A percentile compares a stretch with the other conserved stretches of the same genome.
phyloP scores from a whole-genome alignment of 2,797 vertebrate species.

The Oryzias dopingdopingensis region DNA sequence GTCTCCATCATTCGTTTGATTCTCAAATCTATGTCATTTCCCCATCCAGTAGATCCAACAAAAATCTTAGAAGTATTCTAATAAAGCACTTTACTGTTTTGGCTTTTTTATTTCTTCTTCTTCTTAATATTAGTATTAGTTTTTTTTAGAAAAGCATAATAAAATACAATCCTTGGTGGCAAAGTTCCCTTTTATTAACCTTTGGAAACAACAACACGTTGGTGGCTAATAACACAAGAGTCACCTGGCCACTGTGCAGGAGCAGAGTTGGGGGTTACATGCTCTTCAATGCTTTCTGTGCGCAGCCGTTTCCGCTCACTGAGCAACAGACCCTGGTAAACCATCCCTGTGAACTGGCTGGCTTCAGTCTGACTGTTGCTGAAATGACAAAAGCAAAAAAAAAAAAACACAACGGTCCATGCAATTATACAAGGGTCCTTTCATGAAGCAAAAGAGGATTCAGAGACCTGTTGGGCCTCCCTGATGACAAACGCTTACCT shows the following conservation, averaged over 20 bases:
- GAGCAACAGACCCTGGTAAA: slow-evolving; percentile 94
- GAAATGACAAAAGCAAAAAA: slow-evolving; percentile 11
- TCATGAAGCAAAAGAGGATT: background rate
- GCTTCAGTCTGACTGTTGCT: slow-evolving; percentile 88
- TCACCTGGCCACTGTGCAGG: slow-evolving; percentile 97
- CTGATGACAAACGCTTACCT: slow-evolving; percentile 78
- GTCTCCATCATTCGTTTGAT: slow-evolving; percentile 32
- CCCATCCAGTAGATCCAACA: slow-evolving; percentile 8
- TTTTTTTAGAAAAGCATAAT: background rate
- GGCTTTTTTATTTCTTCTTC: too few relatives aligned
- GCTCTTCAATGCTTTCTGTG: slow-evolving; percentile 97
- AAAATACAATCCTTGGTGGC: too few relatives aligned
- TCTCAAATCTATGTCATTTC: slow-evolving; percentile 10
- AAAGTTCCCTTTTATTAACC: background rate
- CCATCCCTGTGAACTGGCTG: slow-evolving; percentile 96
- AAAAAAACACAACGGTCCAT: background rate
- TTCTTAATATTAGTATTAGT: background rate
- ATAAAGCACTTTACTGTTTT: too few relatives aligned
- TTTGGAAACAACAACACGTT: background rate
- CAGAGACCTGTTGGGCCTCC: background rate
- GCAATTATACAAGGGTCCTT: slow-evolving; percentile 1
- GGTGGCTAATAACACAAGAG: background rate
- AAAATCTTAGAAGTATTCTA: too few relatives aligned
- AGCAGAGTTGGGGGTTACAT: slow-evolving; percentile 90
- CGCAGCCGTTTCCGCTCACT: slow-evolving; percentile 92